Conservation (phyloP, 30 jellyfish, hydroid and myxozoan species). For the Aurelia aurita region DNA sequence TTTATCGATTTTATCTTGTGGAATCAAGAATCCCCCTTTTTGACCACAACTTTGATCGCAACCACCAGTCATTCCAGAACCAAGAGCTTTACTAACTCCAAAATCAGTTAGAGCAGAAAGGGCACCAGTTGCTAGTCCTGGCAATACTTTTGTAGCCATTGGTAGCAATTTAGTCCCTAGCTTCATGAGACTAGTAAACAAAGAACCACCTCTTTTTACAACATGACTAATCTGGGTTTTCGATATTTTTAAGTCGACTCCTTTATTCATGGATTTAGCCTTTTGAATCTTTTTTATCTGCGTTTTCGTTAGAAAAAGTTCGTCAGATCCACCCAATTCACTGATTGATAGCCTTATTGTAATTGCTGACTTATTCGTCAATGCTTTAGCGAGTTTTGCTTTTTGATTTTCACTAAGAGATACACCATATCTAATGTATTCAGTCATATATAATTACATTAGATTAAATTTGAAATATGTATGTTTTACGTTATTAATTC, state of each 20-base stretch:
- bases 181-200: slow-evolving; percentile 35
- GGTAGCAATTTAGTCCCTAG: slow-evolving; percentile 35
- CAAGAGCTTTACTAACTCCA: slow-evolving; percentile 37
- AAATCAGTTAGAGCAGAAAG: slow-evolving; percentile 31
- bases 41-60: no score
- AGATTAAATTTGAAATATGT: slow-evolving; percentile 18
- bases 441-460: slow-evolving; percentile 25
- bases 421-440: slow-evolving; percentile 20
- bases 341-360: slow-evolving; percentile 32
- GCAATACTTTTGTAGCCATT: slow-evolving; percentile 48
- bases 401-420: slow-evolving; percentile 54
- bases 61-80: slow-evolving; percentile 8
- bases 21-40: slow-evolving; percentile 21
- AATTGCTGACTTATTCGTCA: slow-evolving; percentile 24
- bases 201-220: slow-evolving; percentile 54
- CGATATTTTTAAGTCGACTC: slow-evolving; percentile 37
- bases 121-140: slow-evolving; percentile 41
- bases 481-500: slow-evolving; percentile 21
- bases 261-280: slow-evolving; percentile 33
- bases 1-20: slow-evolving; percentile 33
- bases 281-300: slow-evolving; percentile 47
- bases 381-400: slow-evolving; percentile 56
- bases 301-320: slow-evolving; percentile 54
- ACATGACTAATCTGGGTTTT: slow-evolving; percentile 53
- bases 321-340: slow-evolving; percentile 47